Percentiles rank a stretch among this genome's conserved stretches.
Conservation (phyloP, 2,113 vertebrate species). For the Leucopsar rothschildi region DNA sequence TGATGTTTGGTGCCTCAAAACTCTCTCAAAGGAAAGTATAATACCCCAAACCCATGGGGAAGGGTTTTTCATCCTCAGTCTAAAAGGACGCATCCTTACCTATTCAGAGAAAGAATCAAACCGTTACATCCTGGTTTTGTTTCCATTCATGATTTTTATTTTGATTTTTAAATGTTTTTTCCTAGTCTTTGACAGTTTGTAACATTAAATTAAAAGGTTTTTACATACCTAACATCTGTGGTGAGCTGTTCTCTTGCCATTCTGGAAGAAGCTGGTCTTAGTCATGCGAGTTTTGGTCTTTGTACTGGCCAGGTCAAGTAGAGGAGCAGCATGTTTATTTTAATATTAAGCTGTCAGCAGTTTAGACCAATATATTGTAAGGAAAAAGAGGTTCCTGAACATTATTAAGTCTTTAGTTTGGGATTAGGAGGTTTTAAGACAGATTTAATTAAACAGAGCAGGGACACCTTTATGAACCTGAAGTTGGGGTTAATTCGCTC, state of each 20-base stretch:
- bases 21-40: not conserved
- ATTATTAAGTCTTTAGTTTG: conserved; percentile 66
- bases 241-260: not conserved
- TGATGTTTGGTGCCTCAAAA: not conserved
- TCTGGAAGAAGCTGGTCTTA: not conserved
- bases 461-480: conserved; percentile 47
- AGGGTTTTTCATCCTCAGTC: not conserved
- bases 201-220: not conserved
- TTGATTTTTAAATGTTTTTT: not conserved
- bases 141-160: not conserved
- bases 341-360: conserved; percentile 60
- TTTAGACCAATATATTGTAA: conserved; percentile 57
- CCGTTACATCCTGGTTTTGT: not conserved
- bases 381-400: conserved; percentile 37
- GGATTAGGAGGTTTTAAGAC: conserved; percentile 71
- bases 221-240: too few species aligned
- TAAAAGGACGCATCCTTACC: not conserved
- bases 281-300: not conserved
- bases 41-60: not conserved
- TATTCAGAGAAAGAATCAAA: not conserved
- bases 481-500: conserved; percentile 42
- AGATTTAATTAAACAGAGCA: conserved; percentile 75
- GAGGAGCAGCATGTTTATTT: conserved; percentile 24
- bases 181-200: not conserved
- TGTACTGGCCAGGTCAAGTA: not conserved